Conservation (phyloP, 1,140 invertebrate genomes). For the Pseudobourletiella spinata region DNA sequence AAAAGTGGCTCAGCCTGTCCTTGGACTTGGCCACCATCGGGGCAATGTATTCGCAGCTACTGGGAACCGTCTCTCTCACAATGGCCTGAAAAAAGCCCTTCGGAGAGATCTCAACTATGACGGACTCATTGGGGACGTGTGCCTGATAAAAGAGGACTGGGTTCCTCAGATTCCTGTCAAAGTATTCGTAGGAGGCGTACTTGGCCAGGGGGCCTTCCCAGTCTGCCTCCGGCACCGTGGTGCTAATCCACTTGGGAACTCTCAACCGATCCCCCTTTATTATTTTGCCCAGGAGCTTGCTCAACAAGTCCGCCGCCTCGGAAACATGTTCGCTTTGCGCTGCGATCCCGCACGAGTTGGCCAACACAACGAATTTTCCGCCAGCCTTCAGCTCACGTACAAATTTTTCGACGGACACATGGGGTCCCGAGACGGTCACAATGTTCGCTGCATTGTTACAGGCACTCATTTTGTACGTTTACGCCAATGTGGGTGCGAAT, state of each 20-base stretch:
- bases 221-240: conserved; percentile 72
- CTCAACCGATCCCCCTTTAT: conserved; percentile 59
- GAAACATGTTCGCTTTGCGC: conserved; percentile 49
- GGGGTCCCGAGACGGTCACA: conserved; percentile 56
- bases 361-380: conserved; percentile 6
- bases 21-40: conserved; percentile 65
- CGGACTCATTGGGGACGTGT: conserved; percentile 65
- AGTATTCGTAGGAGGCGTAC: conserved; percentile 84
- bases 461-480: too few relatives aligned
- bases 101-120: conserved; percentile 73
- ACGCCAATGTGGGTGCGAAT: too few relatives aligned
- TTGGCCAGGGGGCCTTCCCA: conserved; percentile 70
- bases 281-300: conserved; percentile 46
- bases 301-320: neutral
- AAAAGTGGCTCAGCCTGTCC: conserved; percentile 60
- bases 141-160: conserved; percentile 82
- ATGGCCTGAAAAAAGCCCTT: conserved; percentile 64
- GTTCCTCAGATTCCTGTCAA: conserved; percentile 50
- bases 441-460: conserved; percentile 17
- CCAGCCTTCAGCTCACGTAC: conserved; percentile 1
- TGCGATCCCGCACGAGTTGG: conserved; percentile 6
- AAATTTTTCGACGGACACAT: conserved; percentile 64
- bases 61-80: conserved; percentile 49
- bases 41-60: conserved; percentile 54
- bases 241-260: conserved; percentile 75